Evolutionary conservation across 2,888 invertebrate genomes (phyloP).

Genomic region (Drosophila recens): DNA sequence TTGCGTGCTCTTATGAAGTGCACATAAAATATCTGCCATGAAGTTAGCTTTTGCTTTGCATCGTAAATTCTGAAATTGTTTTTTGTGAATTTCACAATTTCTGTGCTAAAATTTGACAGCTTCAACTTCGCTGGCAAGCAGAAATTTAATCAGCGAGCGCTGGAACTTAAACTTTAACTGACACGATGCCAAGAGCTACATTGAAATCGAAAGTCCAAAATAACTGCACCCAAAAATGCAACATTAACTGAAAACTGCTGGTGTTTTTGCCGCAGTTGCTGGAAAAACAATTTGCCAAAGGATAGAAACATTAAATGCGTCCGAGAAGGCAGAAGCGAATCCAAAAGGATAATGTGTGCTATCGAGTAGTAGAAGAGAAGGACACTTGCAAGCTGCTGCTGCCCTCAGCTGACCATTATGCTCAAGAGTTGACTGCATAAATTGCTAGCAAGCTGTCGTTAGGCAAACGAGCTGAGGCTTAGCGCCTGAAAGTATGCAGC

Average conservation of each 20-base stretch:
- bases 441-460: constrained; percentile 52
- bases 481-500: constrained; percentile 49
- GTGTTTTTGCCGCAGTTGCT: constrained; percentile 26
- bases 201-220: constrained; percentile 56
- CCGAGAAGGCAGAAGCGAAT: constrained; percentile 8
- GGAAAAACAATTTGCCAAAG: constrained; percentile 53
- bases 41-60: constrained; percentile 22
- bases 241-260: constrained; percentile 49
- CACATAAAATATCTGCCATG: constrained; percentile 53
- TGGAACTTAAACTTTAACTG: constrained; percentile 24
- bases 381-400: constrained; percentile 8
- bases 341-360: constrained; percentile 12
- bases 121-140: neutral
- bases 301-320: constrained; percentile 59
- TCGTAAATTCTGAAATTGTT: constrained; percentile 38
- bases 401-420: constrained; percentile 53
- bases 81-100: neutral
- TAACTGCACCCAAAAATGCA: constrained; percentile 36
- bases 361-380: constrained; percentile 10
- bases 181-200: constrained; percentile 23
- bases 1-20: constrained; percentile 63
- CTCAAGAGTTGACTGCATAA: constrained; percentile 56
- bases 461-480: constrained; percentile 46
- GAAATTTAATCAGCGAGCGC: constrained; percentile 22
- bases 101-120: constrained; percentile 1